Evolutionary conservation across 2,888 invertebrate species (phyloP), one percentile per base, ranked within the genome.

Genomic region (Cryptocheilus praepositus): DNA sequence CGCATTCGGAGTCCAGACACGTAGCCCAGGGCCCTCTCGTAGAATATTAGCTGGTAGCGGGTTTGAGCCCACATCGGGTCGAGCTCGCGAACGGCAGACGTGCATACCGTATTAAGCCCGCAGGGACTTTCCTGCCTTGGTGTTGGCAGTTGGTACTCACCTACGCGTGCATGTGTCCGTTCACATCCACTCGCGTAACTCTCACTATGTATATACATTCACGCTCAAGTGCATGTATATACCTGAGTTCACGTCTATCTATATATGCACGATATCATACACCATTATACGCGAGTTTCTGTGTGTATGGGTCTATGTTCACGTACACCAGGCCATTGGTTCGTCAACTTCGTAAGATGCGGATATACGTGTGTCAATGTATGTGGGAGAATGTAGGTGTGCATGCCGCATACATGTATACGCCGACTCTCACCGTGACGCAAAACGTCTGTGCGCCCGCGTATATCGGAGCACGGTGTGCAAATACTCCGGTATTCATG

Each of bases 61-160:
- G 78, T 84, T 81, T 80, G 80, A 81, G 85, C 75, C 83, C 81
- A 81, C 81, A 81, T 77, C 73, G 80, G 82, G 72, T 76, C 81
- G 79, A 76, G 83, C 81, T 78, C 67, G 79, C 80, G 83, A 82
- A 75, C 80, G 81, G 82, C 84, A 79, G 84, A 80, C 86, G 83
- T 86, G 87, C 86, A 88, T 87, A 86, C 86, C 79, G 85, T 87
- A 87, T 88, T 85, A 86, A 86, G 83, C 85, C 86, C 86, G 76
- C 70, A 67, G 86, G 85, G 83, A 81, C 81, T 82, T 80, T 77
- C 64, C 80, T 75, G 70, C 64, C 77, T 36, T 11, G 36, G 13
- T 36, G 36, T 36, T 36, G 28, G 28, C 28, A 7, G 46, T 46
- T 15, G 15, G 19, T n/a, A 8, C 15, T 49, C 49, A 19, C 36